Evolutionary conservation across 2,888 invertebrate species (phyloP).

Genomic region (Zaprionus lineosus): DNA sequence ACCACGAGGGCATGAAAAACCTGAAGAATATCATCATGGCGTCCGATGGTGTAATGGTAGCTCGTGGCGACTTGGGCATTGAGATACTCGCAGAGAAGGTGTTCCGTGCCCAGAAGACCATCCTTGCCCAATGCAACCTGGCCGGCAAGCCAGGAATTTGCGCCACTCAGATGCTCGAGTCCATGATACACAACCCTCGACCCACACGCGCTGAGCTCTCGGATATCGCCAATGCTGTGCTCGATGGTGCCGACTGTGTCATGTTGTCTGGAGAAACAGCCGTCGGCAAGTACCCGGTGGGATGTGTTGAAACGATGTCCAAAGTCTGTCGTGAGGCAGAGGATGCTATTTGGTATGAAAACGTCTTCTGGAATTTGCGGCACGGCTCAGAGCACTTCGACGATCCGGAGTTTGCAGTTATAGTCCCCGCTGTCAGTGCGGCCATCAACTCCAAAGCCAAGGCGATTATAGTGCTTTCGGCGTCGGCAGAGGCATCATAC

Average conservation of each 20-base stretch:
- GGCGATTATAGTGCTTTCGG: constrained; percentile 91
- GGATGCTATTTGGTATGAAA: constrained; percentile 95
- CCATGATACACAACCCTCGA: constrained; percentile 97
- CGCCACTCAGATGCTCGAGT: constrained; percentile 98
- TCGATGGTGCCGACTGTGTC: constrained; percentile 98
- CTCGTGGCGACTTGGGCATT: constrained; percentile 98
- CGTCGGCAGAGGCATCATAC: constrained; percentile 85
- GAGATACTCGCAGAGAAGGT: constrained; percentile 98
- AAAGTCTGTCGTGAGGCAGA: constrained; percentile 98
- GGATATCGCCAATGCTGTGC: constrained; percentile 98
- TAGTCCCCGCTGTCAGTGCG: constrained; percentile 95
- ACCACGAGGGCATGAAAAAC: constrained; percentile 97
- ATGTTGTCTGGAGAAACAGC: constrained; percentile 99
- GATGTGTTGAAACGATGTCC: constrained; percentile 93
- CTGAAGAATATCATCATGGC: constrained; percentile 95
- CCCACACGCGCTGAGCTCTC: constrained; percentile 97
- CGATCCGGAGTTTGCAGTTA: constrained; percentile 94
- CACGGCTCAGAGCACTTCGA: constrained; percentile 84
- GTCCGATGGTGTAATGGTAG: constrained; percentile 99
- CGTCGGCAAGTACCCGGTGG: constrained; percentile 96
- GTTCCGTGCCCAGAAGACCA: constrained; percentile 97
- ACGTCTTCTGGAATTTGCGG: constrained; percentile 91
- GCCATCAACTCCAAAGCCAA: constrained; percentile 92
- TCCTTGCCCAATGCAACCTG: constrained; percentile 97
- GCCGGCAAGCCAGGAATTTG: constrained; percentile 98